Conservation (phyloP, 2,888 invertebrate genomes). For the Leucozona laternaria region DNA sequence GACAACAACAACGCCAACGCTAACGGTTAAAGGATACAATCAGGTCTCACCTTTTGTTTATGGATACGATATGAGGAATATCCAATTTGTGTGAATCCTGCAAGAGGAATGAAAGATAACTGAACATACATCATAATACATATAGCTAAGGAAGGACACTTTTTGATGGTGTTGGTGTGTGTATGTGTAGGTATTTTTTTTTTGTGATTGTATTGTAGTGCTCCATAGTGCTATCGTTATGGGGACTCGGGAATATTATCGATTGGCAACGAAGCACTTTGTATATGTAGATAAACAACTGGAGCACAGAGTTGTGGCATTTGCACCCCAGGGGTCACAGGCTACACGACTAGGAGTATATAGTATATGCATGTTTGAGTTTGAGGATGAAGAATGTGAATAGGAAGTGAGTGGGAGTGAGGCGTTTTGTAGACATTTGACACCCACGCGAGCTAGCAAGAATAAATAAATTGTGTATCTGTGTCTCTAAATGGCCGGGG, state of each 20-base stretch:
- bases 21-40: slow-evolving; percentile 55
- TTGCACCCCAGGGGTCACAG: slow-evolving; percentile 43
- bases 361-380: not conserved
- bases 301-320: slow-evolving; percentile 55
- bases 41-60: slow-evolving; percentile 66
- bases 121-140: slow-evolving; percentile 52
- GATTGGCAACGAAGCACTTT: slow-evolving; percentile 64
- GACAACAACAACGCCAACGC: not conserved
- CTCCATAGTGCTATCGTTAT: slow-evolving; percentile 32
- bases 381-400: slow-evolving; percentile 1
- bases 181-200: not conserved
- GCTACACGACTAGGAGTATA: not conserved
- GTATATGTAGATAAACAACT: slow-evolving; percentile 64
- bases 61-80: slow-evolving; percentile 69
- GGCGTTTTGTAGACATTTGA: slow-evolving; percentile 63
- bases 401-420: slow-evolving; percentile 22
- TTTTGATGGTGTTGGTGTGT: slow-evolving; percentile 18
- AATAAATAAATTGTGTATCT: slow-evolving; percentile 56
- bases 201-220: not conserved
- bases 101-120: slow-evolving; percentile 73
- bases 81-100: slow-evolving; percentile 75
- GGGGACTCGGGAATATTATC: slow-evolving; percentile 65
- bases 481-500: slow-evolving; percentile 57
- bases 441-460: slow-evolving; percentile 53
- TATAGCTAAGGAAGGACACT: slow-evolving; percentile 48